phyloP scores from a whole-genome alignment of 2,797 vertebrate species.

The Lacerta agilis region DNA sequence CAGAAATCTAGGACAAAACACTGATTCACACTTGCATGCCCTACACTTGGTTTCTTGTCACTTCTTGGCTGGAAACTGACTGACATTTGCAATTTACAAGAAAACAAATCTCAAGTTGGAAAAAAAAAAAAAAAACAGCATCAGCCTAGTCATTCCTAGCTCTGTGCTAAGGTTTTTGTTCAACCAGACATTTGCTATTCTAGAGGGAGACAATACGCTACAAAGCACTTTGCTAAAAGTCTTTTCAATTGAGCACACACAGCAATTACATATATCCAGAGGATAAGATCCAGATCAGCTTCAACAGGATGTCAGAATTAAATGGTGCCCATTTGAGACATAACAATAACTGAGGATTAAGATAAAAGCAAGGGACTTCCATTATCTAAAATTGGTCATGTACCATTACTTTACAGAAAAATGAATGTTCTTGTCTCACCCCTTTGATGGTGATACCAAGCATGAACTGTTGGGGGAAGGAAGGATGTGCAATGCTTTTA shows the following conservation, averaged over 20 bases:
- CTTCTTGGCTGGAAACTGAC: no score
- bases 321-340: slow-evolving; percentile 46
- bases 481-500: slow-evolving; percentile 31
- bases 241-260: slow-evolving; percentile 60
- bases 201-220: slow-evolving; percentile 49
- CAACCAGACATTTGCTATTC: slow-evolving; percentile 57
- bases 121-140: slow-evolving; percentile 9
- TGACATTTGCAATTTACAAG: background rate
- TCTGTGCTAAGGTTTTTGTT: slow-evolving; percentile 47
- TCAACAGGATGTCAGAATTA: slow-evolving; percentile 45
- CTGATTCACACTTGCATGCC: no score
- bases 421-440: slow-evolving; percentile 39
- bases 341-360: slow-evolving; percentile 63
- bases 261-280: slow-evolving; percentile 56
- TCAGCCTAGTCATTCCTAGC: slow-evolving; percentile 48
- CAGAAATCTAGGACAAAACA: no score
- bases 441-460: slow-evolving; percentile 36
- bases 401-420: slow-evolving; percentile 43
- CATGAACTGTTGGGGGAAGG: slow-evolving; percentile 41
- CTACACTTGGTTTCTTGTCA: no score
- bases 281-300: slow-evolving; percentile 64
- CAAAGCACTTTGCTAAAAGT: slow-evolving; percentile 54
- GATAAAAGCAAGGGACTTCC: slow-evolving; percentile 55
- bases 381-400: slow-evolving; percentile 70
- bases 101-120: background rate